Evolutionary conservation across 2,797 vertebrate genomes (phyloP).

Genomic region (Peromyscus attwateri): DNA sequence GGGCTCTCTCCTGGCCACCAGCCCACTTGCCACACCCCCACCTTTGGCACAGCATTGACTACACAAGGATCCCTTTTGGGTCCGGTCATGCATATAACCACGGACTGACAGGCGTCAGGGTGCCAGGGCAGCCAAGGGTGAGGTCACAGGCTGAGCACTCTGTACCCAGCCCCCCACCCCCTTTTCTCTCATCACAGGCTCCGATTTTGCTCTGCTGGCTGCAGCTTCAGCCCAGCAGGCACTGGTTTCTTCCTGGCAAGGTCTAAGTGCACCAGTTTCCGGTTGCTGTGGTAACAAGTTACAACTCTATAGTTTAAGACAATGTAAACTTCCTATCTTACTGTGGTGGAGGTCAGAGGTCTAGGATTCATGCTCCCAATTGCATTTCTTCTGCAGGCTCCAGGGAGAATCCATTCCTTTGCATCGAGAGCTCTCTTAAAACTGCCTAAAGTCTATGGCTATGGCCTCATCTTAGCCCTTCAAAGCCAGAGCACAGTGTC

Average conservation of each 20-base stretch:
- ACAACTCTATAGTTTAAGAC: neutral
- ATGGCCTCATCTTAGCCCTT: neutral
- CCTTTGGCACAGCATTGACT: slow-evolving; percentile 65
- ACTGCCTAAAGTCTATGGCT: neutral
- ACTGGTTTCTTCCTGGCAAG: neutral
- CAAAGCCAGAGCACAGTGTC: neutral
- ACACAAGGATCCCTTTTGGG: slow-evolving; percentile 77
- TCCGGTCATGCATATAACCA: slow-evolving; percentile 78
- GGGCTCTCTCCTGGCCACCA: slow-evolving; percentile 8
- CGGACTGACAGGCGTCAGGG: slow-evolving; percentile 75
- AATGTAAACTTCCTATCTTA: neutral
- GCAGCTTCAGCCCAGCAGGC: neutral
- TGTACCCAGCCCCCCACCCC: neutral
- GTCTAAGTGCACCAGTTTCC: neutral
- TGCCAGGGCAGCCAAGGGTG: slow-evolving; percentile 77
- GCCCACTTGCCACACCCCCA: slow-evolving; percentile 63
- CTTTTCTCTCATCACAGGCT: slow-evolving; percentile 12
- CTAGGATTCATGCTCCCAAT: neutral
- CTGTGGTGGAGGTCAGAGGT: neutral
- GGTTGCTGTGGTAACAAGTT: slow-evolving; percentile 43
- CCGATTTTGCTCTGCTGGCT: neutral
- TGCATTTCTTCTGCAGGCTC: neutral
- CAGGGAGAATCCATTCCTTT: neutral
- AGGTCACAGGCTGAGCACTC: slow-evolving; percentile 79
- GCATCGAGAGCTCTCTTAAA: neutral